These are phyloP conservation scores for Malacosoma neustria DNA, from an alignment of 2,888 invertebrate genomes.

Conservation along the genomic window DNA sequence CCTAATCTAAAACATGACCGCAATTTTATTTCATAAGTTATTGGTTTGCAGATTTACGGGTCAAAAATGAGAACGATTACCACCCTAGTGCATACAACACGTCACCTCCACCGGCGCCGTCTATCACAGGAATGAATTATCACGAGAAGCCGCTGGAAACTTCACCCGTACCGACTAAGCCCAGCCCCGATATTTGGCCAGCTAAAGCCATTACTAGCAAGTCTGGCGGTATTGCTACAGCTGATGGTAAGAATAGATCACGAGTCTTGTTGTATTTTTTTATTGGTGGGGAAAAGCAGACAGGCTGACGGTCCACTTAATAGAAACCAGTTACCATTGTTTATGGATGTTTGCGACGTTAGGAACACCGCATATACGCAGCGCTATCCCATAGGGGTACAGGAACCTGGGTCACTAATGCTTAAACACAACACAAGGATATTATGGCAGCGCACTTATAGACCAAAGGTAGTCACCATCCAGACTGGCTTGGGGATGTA, in stretches of 20 bases:
- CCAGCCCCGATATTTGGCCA: conserved; percentile 78
- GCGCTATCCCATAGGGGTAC: no score
- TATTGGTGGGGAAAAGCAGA: not conserved
- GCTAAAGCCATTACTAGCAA: conserved; percentile 79
- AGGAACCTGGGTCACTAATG: no score
- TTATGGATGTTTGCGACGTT: no score
- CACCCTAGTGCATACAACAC: conserved; percentile 71
- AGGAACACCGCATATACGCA: no score
- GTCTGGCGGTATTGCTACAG: conserved; percentile 87
- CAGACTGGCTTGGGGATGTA: no score
- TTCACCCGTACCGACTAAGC: conserved; percentile 72
- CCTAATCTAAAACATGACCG: no score
- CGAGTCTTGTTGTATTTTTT: not conserved
- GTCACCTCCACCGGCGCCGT: conserved; percentile 74
- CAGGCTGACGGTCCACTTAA: not conserved
- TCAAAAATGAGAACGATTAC: conserved; percentile 79
- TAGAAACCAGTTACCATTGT: not conserved
- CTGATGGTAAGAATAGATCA: conserved; percentile 79
- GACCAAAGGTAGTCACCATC: no score
- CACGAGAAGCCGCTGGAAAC: conserved; percentile 61
- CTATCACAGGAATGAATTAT: conserved; percentile 58
- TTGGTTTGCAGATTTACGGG: conserved; percentile 80
- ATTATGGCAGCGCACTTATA: no score
- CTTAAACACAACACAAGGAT: no score
- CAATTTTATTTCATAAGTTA: no score